phyloP scores from a whole-genome alignment of 2,113 vertebrate genomes.

The Aleadryas rufinucha region DNA sequence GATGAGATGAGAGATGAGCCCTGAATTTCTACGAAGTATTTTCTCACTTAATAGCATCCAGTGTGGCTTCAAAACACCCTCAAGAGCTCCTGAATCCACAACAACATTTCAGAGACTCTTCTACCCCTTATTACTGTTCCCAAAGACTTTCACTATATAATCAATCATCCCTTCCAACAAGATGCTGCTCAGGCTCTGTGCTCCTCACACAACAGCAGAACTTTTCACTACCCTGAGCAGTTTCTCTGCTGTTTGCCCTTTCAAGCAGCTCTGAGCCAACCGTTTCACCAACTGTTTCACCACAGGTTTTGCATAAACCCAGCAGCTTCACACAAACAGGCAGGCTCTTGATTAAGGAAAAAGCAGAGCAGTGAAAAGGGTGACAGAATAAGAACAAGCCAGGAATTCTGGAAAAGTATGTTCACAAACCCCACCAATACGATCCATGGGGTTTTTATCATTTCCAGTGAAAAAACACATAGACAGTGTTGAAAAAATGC shows the following conservation, averaged over 20 bases:
- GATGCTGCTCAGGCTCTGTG: neutral
- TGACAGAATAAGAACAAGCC: neutral
- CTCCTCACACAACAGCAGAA: neutral
- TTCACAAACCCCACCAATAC: neutral
- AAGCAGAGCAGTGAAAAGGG: neutral
- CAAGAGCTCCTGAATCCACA: neutral
- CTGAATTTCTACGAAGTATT: neutral
- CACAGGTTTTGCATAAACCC: conserved; percentile 12
- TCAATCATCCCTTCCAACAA: neutral
- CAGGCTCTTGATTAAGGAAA: neutral
- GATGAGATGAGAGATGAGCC: neutral
- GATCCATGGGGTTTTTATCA: neutral
- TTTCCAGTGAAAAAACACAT: neutral
- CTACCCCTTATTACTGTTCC: neutral
- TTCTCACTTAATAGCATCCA: neutral
- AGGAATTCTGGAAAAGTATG: neutral
- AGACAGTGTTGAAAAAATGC: neutral
- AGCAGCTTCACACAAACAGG: neutral
- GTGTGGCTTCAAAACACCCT: neutral
- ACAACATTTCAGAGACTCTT: neutral
- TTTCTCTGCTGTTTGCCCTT: neutral
- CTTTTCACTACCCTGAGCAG: neutral
- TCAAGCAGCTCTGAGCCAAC: neutral
- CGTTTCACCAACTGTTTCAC: neutral
- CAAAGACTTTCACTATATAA: neutral